These are phyloP conservation scores for Pan troglodytes DNA, from an alignment of 2,113 vertebrate species.

Conservation along the genomic window NHGRI_mPanTro3-v2.1_pri NC_072403.2:129713501-129714000, in stretches of 20 bases:
- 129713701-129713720: not conserved
- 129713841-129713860: not conserved
- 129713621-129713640: not conserved
- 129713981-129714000: not conserved
- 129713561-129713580: no score
- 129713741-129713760: not conserved
- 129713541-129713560: no score
- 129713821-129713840: not conserved
- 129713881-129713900: not conserved
- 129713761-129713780: not conserved
- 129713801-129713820: not conserved
- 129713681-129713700: not conserved
- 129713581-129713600: not conserved
- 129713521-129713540: no score
- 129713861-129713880: not conserved
- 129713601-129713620: not conserved
- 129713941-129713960: not conserved
- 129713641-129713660: not conserved
- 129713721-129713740: not conserved
- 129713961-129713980: not conserved
- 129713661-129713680: not conserved
- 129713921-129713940: not conserved
- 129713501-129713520: no score
- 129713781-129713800: not conserved
- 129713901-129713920: not conserved